A percentile compares a stretch with the other conserved stretches of the same genome.
phyloP scores from a whole-genome alignment of 2,113 vertebrate species.

The Elephas maximus region DNA sequence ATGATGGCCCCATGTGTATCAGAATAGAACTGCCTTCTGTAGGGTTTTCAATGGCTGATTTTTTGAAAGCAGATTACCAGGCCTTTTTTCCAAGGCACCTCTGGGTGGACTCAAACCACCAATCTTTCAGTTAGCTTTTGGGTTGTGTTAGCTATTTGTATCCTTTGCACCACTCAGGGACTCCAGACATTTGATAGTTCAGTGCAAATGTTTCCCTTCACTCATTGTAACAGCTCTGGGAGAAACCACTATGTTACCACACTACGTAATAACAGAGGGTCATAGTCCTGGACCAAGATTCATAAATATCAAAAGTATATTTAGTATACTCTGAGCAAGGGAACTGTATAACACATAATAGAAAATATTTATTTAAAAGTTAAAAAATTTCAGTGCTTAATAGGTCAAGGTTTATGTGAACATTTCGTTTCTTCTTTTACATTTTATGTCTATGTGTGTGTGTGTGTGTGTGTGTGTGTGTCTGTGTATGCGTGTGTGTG shows the following conservation, averaged over 20 bases:
- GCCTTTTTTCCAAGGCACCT: too few species aligned
- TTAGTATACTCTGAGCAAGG: background rate
- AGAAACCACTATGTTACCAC: background rate
- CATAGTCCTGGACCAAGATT: background rate
- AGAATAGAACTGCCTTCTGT: too few species aligned
- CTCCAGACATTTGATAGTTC: too few species aligned
- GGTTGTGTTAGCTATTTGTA: too few species aligned
- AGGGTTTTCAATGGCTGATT: too few species aligned
- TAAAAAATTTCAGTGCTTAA: background rate
- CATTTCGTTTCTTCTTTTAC: background rate
- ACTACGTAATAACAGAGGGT: background rate
- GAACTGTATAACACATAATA: background rate
- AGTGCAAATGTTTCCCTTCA: background rate
- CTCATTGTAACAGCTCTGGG: background rate
- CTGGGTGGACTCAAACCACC: too few species aligned
- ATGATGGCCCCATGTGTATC: too few species aligned
- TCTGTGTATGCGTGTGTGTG: background rate
- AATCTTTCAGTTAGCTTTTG: too few species aligned
- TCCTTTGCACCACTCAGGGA: too few species aligned
- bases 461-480: background rate
- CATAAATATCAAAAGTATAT: background rate
- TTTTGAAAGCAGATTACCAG: too few species aligned
- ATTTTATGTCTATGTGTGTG: background rate
- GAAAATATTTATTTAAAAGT: slow-evolving; percentile 4
- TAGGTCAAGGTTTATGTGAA: background rate